Percentiles rank a stretch among this genome's conserved stretches.
Conservation (phyloP, 1,140 invertebrate genomes). For the Aphelinus certus region DNA sequence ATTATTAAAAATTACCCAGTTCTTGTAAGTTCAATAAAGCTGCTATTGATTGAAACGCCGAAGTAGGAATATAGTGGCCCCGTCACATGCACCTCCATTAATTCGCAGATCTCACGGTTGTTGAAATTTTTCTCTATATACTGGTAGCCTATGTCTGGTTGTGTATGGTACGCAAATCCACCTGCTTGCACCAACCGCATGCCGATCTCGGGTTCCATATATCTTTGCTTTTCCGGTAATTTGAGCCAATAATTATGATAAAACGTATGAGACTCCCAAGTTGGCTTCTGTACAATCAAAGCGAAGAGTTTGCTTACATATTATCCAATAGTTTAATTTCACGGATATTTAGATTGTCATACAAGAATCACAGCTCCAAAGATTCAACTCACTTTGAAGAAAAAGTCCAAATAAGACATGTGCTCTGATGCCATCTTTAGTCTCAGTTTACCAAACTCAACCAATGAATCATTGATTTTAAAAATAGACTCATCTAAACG, state of each 20-base stretch:
- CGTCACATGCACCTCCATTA: slow-evolving; percentile 30
- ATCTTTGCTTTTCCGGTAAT: slow-evolving; percentile 34
- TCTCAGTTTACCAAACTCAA: slow-evolving; percentile 49
- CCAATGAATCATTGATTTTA: slow-evolving; percentile 59
- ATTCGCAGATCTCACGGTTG: slow-evolving; percentile 45
- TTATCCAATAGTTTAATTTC: slow-evolving; percentile 23
- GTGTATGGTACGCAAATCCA: slow-evolving; percentile 45
- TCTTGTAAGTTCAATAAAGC: too few species aligned
- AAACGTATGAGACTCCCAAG: slow-evolving; percentile 39
- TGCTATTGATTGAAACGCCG: too few species aligned
- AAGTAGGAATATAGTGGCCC: too few species aligned
- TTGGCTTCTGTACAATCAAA: slow-evolving; percentile 23
- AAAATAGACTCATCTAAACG: slow-evolving; percentile 55
- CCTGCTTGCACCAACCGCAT: slow-evolving; percentile 40
- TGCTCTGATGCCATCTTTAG: slow-evolving; percentile 53
- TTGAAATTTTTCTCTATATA: slow-evolving; percentile 42
- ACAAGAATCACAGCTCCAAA: not conserved
- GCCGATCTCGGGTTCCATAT: slow-evolving; percentile 35
- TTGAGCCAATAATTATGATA: slow-evolving; percentile 34
- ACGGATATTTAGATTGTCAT: too few species aligned
- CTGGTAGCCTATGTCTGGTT: slow-evolving; percentile 44
- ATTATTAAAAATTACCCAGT: too few species aligned
- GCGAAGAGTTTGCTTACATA: not conserved
- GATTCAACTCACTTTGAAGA: slow-evolving; percentile 50
- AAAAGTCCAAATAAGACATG: slow-evolving; percentile 52